Conservation (phyloP, 2,888 invertebrate genomes). For the Thymelicus lineola region DNA sequence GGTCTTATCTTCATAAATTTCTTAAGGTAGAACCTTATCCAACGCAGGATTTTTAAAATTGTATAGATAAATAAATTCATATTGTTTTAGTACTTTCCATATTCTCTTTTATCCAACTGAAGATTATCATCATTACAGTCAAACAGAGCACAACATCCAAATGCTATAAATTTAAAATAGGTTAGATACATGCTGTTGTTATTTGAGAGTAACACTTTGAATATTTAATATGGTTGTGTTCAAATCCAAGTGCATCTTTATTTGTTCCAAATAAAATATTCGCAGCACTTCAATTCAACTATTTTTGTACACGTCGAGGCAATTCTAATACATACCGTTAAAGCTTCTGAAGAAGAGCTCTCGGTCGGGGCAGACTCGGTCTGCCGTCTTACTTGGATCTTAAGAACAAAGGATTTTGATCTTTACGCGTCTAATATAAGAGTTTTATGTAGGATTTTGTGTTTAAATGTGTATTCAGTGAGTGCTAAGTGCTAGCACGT, state of each 20-base stretch:
- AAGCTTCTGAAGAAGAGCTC: constrained; percentile 76
- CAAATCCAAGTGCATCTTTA: constrained; percentile 40
- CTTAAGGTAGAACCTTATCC: too few species aligned
- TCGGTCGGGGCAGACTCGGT: constrained; percentile 63
- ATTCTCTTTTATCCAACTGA: too few species aligned
- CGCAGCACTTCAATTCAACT: constrained; percentile 72
- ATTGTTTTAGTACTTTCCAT: too few species aligned
- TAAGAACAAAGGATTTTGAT: constrained; percentile 62
- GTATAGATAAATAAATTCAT: too few species aligned
- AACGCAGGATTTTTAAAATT: too few species aligned
- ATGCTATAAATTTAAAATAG: neutral
- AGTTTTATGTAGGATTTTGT: constrained; percentile 55
- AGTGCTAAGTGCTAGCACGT: constrained; percentile 81
- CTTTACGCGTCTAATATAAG: constrained; percentile 52
- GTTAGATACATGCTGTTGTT: constrained; percentile 1
- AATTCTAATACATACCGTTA: constrained; percentile 71
- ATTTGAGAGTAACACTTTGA: constrained; percentile 16
- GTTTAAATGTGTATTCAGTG: constrained; percentile 62
- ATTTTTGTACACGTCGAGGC: constrained; percentile 78
- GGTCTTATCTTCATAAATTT: too few species aligned
- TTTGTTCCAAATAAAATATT: constrained; percentile 63
- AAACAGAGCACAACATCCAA: neutral
- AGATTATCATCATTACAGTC: neutral
- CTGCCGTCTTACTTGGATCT: constrained; percentile 63
- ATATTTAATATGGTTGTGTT: constrained; percentile 31